phyloP scores from a whole-genome alignment of 2,113 vertebrate genomes.

The Amblyornis subalaris region DNA sequence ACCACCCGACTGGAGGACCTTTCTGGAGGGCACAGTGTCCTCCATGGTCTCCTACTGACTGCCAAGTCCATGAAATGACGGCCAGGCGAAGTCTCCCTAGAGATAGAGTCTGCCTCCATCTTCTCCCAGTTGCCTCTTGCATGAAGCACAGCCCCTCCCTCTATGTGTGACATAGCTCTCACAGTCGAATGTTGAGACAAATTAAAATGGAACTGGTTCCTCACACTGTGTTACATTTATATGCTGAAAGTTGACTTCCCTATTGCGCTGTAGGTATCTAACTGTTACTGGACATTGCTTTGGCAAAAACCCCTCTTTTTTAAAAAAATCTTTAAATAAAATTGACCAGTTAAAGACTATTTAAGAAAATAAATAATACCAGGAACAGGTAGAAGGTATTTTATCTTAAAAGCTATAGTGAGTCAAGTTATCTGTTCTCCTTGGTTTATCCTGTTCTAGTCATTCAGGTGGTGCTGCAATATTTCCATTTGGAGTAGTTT shows the following conservation, averaged over 20 bases:
- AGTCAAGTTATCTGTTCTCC: neutral
- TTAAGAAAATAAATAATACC: neutral
- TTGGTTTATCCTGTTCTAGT: neutral
- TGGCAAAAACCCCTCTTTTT: accelerated
- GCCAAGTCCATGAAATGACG: no score
- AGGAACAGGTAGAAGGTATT: neutral
- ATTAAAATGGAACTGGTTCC: no score
- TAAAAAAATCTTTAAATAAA: neutral
- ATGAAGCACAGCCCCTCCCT: no score
- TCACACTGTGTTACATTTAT: neutral
- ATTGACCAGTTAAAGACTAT: neutral
- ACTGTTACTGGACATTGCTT: neutral
- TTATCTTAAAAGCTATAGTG: neutral
- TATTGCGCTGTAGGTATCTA: neutral
- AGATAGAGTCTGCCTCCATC: no score
- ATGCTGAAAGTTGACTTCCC: neutral
- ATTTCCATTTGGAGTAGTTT: neutral
- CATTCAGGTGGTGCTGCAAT: neutral
- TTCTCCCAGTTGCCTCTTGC: no score
- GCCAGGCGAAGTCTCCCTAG: no score
- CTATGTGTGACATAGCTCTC: no score
- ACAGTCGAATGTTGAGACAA: no score
- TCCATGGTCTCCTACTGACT: no score
- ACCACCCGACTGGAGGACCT: no score
- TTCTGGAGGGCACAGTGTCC: no score